Evolutionary conservation across 2,888 invertebrate species (phyloP).

Genomic region (Holacanthella duospinosa): DNA sequence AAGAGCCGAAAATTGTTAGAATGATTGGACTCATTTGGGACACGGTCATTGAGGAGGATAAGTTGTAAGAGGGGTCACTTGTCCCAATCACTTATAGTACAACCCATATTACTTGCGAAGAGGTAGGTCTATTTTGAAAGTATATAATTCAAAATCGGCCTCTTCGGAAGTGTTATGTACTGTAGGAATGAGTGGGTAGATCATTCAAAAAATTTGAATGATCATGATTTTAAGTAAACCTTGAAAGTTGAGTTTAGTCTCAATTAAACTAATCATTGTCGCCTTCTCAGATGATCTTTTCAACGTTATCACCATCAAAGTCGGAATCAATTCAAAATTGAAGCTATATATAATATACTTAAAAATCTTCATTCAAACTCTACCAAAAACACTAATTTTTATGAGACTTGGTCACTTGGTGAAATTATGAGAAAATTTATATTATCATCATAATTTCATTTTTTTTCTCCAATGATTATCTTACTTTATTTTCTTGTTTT

Average conservation of each 20-base stretch:
- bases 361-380: background rate
- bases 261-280: background rate
- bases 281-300: background rate
- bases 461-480: too few relatives aligned
- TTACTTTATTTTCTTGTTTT: too few relatives aligned
- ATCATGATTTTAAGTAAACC: too few relatives aligned
- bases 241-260: background rate
- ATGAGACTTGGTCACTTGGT: too few relatives aligned
- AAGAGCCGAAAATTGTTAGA: slow-evolving; percentile 39
- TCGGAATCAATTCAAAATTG: background rate
- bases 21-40: slow-evolving; percentile 44
- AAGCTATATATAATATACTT: background rate
- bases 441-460: too few relatives aligned
- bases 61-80: slow-evolving; percentile 39
- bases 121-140: too few relatives aligned
- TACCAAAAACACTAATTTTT: too few relatives aligned
- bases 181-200: too few relatives aligned
- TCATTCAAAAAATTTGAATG: background rate
- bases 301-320: background rate
- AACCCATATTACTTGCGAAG: too few relatives aligned
- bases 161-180: too few relatives aligned
- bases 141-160: too few relatives aligned
- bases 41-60: slow-evolving; percentile 46
- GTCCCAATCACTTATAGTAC: slow-evolving; percentile 10
- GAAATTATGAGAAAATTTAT: too few relatives aligned